phyloP scores from a whole-genome alignment of 2,888 invertebrate species.

The Spilosoma lubricipeda region DNA sequence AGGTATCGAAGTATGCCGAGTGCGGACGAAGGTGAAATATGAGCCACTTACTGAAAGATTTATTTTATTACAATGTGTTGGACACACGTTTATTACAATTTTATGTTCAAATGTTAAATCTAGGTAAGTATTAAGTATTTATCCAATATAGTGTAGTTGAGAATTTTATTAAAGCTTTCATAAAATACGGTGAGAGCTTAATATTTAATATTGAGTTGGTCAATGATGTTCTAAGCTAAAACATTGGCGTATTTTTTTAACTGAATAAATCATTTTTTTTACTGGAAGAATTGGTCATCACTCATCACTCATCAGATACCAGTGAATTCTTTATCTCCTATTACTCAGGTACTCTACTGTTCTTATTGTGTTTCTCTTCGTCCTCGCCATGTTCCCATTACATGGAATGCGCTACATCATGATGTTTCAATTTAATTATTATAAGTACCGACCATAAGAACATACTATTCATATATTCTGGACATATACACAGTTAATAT shows the following conservation, averaged over 20 bases:
- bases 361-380: background rate
- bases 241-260: no score
- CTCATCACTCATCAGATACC: no score
- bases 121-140: slow-evolving; percentile 15
- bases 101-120: slow-evolving; percentile 54
- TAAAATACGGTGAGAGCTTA: background rate
- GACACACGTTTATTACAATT: slow-evolving; percentile 64
- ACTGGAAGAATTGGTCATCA: background rate
- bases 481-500: no score
- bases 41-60: slow-evolving; percentile 78
- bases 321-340: no score
- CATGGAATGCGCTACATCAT: no score
- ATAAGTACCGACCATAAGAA: background rate
- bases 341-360: background rate
- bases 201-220: no score
- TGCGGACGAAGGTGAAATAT: slow-evolving; percentile 82
- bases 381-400: background rate
- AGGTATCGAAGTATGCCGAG: slow-evolving; percentile 68
- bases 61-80: slow-evolving; percentile 79
- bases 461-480: no score
- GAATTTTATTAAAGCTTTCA: background rate
- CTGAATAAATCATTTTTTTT: no score
- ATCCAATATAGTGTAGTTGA: slow-evolving; percentile 4
- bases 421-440: background rate
- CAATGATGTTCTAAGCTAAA: no score